Evolutionary conservation across 1,140 invertebrate species (phyloP).

Genomic region (Goniozus legneri): DNA sequence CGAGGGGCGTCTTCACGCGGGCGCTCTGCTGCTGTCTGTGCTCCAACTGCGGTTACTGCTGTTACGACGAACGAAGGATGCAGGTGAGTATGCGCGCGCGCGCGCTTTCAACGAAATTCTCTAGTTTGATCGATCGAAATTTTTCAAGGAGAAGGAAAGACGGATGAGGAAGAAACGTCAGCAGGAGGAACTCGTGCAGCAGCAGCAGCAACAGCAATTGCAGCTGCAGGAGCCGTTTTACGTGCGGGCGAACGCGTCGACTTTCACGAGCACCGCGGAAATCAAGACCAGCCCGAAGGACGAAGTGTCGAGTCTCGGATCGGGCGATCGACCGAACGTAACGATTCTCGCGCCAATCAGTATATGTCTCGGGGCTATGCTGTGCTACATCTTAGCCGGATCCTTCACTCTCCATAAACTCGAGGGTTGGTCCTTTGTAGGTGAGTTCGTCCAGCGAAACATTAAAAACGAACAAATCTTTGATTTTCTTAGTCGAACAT

Average conservation of each 20-base stretch:
- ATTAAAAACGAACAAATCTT: too few species aligned
- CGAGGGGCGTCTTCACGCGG: constrained; percentile 81
- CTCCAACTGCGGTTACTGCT: constrained; percentile 81
- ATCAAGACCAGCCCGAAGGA: constrained; percentile 64
- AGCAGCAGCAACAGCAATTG: constrained; percentile 60
- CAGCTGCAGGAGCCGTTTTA: constrained; percentile 77
- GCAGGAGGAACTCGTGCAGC: constrained; percentile 67
- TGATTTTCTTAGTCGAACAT: too few species aligned
- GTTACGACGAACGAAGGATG: constrained; percentile 78
- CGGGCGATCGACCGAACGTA: constrained; percentile 62
- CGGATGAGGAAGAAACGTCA: constrained; percentile 74
- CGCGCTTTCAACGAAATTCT: too few species aligned
- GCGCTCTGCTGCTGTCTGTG: constrained; percentile 79
- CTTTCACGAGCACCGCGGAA: constrained; percentile 68
- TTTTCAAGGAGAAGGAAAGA: constrained; percentile 63
- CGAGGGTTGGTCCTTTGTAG: constrained; percentile 80
- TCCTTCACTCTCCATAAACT: constrained; percentile 82
- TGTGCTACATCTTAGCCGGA: constrained; percentile 82
- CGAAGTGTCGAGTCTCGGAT: constrained; percentile 47
- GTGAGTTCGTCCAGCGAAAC: too few species aligned
- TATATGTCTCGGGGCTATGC: constrained; percentile 74
- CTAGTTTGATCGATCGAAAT: constrained; percentile 3
- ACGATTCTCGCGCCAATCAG: constrained; percentile 74
- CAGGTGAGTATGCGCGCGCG: constrained; percentile 44
- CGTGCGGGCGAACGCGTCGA: constrained; percentile 70